These are phyloP conservation scores for Ranitomeya variabilis DNA, from an alignment of 2,113 vertebrate species.

Conservation along the genomic window DNA sequence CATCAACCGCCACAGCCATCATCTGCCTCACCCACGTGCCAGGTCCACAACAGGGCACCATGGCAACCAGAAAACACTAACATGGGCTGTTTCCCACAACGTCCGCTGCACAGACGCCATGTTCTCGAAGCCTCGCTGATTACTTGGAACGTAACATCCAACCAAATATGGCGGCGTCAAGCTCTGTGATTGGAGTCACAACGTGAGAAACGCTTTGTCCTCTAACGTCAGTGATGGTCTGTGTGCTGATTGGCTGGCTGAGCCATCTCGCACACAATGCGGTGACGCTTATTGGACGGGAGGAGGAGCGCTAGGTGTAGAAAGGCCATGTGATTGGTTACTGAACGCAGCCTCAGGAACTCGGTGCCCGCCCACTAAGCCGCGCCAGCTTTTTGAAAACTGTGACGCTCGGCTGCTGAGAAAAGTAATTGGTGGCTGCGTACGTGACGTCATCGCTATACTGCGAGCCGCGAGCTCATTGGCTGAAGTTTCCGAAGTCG, in stretches of 20 bases:
- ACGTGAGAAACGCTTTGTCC: background rate
- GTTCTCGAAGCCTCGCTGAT: background rate
- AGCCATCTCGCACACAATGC: background rate
- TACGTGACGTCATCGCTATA: background rate
- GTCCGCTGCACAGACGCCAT: background rate
- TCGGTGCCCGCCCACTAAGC: background rate
- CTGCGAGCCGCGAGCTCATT: background rate
- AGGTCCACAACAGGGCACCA: too few species aligned
- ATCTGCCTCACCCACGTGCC: too few species aligned
- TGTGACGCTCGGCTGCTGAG: background rate
- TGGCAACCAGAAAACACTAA: too few species aligned
- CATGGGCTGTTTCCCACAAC: too few species aligned
- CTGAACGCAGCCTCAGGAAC: background rate
- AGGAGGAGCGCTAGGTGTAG: background rate
- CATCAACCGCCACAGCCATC: too few species aligned
- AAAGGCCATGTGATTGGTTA: background rate
- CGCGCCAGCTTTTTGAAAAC: background rate
- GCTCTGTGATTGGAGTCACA: background rate
- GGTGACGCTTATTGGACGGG: background rate
- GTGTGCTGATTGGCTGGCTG: background rate
- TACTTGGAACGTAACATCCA: too few species aligned
- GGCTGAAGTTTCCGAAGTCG: background rate
- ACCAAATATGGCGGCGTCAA: background rate
- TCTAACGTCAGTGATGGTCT: background rate
- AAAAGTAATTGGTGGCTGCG: background rate